Evolutionary conservation across 2,113 vertebrate species (phyloP).

Genomic region (Nothocercus nigrocapillus): DNA sequence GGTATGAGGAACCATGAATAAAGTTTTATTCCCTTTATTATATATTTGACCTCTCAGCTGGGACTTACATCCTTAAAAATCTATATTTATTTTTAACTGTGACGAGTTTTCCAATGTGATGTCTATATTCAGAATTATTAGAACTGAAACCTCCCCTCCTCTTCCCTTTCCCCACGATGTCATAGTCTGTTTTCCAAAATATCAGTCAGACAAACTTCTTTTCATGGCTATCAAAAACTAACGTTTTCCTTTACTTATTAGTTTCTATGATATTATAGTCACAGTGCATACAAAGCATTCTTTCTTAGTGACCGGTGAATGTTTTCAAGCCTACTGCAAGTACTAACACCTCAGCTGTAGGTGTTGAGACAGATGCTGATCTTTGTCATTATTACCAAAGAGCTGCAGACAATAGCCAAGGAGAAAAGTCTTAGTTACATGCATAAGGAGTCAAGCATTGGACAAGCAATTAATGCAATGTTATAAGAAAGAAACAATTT

Average conservation of each 20-base stretch:
- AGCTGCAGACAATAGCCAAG: background rate
- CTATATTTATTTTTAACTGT: background rate
- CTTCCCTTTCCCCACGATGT: background rate
- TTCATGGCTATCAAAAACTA: background rate
- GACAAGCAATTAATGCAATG: background rate
- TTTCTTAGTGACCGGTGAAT: background rate
- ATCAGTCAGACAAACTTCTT: background rate
- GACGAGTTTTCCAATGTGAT: background rate
- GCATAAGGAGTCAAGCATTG: background rate
- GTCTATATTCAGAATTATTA: background rate
- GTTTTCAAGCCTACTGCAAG: background rate
- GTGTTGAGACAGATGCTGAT: background rate
- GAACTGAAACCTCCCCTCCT: background rate
- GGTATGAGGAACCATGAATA: background rate
- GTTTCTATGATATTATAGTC: background rate
- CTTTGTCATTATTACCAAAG: background rate
- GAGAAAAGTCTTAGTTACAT: background rate
- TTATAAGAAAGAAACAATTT: background rate
- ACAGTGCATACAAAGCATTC: background rate
- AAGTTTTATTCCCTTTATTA: background rate
- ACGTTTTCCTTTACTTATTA: background rate
- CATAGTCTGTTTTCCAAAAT: background rate
- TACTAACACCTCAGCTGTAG: background rate
- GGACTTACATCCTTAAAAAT: background rate
- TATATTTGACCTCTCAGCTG: background rate